Evolutionary conservation across 2,888 invertebrate species (phyloP).

Genomic region (Meganola albula): DNA sequence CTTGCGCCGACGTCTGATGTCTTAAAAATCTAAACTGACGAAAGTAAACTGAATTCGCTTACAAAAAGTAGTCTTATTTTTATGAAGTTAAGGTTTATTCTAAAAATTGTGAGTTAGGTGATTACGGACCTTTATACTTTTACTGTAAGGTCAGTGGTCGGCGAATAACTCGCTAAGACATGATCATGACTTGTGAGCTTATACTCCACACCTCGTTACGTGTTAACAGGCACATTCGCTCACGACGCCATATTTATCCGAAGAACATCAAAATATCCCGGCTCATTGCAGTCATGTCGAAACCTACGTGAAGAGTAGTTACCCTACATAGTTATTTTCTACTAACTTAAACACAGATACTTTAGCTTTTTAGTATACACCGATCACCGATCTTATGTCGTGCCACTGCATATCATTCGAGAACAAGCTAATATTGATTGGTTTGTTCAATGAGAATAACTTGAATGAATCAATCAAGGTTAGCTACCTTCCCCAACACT

Average conservation of each 20-base stretch:
- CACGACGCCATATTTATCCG: slow-evolving; percentile 74
- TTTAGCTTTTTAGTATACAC: too few relatives aligned
- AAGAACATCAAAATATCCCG: slow-evolving; percentile 61
- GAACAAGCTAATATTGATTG: too few relatives aligned
- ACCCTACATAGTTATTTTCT: too few relatives aligned
- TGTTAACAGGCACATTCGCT: slow-evolving; percentile 76
- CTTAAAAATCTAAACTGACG: slow-evolving; percentile 46
- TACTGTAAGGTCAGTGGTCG: slow-evolving; percentile 65
- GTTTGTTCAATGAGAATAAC: too few relatives aligned
- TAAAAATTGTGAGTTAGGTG: slow-evolving; percentile 16
- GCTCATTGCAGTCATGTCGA: slow-evolving; percentile 45
- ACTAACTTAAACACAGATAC: too few relatives aligned
- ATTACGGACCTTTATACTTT: slow-evolving; percentile 45
- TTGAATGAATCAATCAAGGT: too few relatives aligned
- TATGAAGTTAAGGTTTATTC: slow-evolving; percentile 26
- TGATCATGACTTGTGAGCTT: slow-evolving; percentile 76
- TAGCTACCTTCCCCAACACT: too few relatives aligned
- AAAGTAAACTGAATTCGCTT: slow-evolving; percentile 25
- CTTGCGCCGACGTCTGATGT: slow-evolving; percentile 57
- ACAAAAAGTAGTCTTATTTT: slow-evolving; percentile 28
- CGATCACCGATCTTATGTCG: too few relatives aligned
- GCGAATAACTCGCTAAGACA: slow-evolving; percentile 74
- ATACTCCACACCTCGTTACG: slow-evolving; percentile 76
- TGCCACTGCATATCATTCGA: too few relatives aligned
- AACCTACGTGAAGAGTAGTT: slow-evolving; percentile 62